phyloP scores from a whole-genome alignment of 2,797 vertebrate genomes.

The Muscicapa comitata region DNA sequence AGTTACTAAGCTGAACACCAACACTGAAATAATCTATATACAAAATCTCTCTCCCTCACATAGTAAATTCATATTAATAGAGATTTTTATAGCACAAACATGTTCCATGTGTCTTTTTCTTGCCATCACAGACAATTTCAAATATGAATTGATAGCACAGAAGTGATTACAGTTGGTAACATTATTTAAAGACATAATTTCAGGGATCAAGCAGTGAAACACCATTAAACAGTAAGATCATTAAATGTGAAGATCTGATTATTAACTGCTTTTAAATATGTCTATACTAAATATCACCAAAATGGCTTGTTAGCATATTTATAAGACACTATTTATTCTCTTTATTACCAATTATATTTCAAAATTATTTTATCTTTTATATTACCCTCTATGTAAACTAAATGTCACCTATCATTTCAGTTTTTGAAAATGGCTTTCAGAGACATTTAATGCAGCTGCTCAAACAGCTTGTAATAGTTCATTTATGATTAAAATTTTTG shows the following conservation, averaged over 20 bases:
- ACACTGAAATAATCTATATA: not conserved
- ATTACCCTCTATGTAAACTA: slow-evolving; percentile 52
- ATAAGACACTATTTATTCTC: slow-evolving; percentile 53
- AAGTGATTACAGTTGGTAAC: not conserved
- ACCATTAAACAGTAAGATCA: not conserved
- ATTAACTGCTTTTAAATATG: slow-evolving; percentile 52
- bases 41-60: not conserved
- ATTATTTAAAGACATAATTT: slow-evolving; percentile 39
- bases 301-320: slow-evolving; percentile 57
- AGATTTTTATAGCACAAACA: not conserved
- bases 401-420: slow-evolving; percentile 56
- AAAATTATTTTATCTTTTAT: slow-evolving; percentile 53
- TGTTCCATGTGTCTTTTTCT: not conserved
- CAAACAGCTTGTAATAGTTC: slow-evolving; percentile 16
- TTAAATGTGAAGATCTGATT: slow-evolving; percentile 44
- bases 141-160: not conserved
- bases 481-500: slow-evolving; percentile 40
- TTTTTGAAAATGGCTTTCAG: slow-evolving; percentile 21
- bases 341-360: slow-evolving; percentile 52
- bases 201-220: slow-evolving; percentile 14
- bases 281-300: slow-evolving; percentile 17
- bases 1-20: not conserved
- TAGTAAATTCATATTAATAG: not conserved
- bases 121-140: not conserved
- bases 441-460: slow-evolving; percentile 28